Percentiles rank a stretch among this genome's conserved stretches.
phyloP scores from a whole-genome alignment of 2,797 vertebrate species.

The Neomorphus geoffroyi region DNA sequence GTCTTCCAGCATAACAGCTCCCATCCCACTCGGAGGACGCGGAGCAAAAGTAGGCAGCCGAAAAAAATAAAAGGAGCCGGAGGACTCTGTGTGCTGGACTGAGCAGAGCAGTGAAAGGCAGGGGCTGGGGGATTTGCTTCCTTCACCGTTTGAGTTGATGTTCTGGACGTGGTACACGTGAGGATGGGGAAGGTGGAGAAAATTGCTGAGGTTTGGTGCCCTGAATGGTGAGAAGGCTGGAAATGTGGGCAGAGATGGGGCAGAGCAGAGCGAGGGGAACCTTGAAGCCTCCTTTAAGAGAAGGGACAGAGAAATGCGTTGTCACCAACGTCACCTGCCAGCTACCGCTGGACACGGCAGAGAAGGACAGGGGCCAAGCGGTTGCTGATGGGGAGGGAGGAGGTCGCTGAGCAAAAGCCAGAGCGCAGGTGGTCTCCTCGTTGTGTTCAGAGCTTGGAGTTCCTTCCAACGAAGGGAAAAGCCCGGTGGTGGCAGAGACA shows the following conservation, averaged over 20 bases:
- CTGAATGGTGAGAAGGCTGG: not conserved
- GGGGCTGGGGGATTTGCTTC: not conserved
- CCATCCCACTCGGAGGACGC: not conserved
- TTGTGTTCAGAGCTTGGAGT: not conserved
- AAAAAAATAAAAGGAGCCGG: not conserved
- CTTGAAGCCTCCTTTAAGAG: not conserved
- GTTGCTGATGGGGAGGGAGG: not conserved
- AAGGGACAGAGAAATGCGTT: not conserved
- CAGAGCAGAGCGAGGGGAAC: not conserved
- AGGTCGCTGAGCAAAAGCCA: accelerated
- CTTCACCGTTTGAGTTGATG: not conserved
- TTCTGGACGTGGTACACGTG: accelerated
- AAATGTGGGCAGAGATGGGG: too few species aligned
- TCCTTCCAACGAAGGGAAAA: not conserved
- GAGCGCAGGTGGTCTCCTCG: not conserved
- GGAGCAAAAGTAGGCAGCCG: not conserved
- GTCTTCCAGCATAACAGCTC: not conserved
- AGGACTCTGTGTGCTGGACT: not conserved
- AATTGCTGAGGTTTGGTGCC: not conserved
- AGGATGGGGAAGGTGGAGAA: not conserved
- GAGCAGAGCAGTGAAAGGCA: not conserved
- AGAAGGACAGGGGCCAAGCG: not conserved
- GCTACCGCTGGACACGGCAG: not conserved
- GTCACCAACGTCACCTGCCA: not conserved
- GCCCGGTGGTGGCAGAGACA: accelerated